Evolutionary conservation across 2,888 invertebrate genomes (phyloP).

Genomic region (Agrotis clavis): DNA sequence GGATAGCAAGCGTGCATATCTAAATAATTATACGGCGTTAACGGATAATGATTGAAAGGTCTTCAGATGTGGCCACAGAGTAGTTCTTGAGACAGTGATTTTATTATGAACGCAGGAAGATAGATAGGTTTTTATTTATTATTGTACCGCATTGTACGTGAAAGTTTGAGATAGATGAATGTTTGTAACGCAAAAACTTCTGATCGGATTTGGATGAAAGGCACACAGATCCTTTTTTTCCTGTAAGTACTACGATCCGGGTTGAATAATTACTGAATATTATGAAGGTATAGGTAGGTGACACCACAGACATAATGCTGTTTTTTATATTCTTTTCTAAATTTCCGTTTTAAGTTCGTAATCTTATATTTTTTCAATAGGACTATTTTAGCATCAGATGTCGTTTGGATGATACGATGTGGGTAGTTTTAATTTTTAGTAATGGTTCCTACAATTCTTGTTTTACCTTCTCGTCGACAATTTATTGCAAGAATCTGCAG

Average conservation of each 20-base stretch:
- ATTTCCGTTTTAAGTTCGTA: too few relatives aligned
- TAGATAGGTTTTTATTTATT: not conserved
- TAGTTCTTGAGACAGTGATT: conserved; percentile 57
- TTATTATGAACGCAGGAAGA: not conserved
- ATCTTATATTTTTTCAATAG: too few relatives aligned
- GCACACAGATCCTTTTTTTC: too few relatives aligned
- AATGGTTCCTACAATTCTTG: not conserved
- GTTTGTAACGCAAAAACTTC: too few relatives aligned
- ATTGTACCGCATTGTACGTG: too few relatives aligned
- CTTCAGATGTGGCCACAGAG: conserved; percentile 76
- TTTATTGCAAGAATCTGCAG: not conserved
- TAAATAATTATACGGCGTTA: conserved; percentile 88
- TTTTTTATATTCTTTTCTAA: too few relatives aligned
- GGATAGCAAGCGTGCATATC: conserved; percentile 81
- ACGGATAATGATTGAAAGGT: conserved; percentile 89
- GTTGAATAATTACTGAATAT: too few relatives aligned
- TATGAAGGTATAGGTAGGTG: too few relatives aligned
- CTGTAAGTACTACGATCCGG: too few relatives aligned
- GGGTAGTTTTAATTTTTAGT: not conserved
- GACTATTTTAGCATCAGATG: not conserved
- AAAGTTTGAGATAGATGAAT: too few relatives aligned
- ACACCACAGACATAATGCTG: too few relatives aligned
- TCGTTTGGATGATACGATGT: not conserved
- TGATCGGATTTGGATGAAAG: too few relatives aligned
- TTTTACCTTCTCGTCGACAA: not conserved